These are phyloP conservation scores for Vanessa tameamea DNA, from an alignment of 1,140 invertebrate species.

Conservation along the genomic window DNA sequence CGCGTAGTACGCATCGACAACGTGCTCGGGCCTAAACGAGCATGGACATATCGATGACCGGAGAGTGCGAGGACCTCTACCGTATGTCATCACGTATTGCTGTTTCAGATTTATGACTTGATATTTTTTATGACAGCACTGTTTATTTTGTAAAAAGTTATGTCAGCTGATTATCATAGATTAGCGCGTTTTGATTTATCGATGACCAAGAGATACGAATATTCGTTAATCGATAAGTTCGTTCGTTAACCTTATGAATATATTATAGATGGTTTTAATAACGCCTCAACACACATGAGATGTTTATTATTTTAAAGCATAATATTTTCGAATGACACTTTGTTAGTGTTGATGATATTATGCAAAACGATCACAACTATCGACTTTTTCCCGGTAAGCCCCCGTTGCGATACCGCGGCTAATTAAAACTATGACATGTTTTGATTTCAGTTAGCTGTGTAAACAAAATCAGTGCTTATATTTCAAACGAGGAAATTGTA, in stretches of 20 bases:
- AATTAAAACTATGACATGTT: conserved; percentile 12
- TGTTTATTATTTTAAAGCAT: background rate
- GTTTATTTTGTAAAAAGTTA: background rate
- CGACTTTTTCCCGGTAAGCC: conserved; percentile 7
- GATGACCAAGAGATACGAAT: background rate
- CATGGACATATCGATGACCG: conserved; percentile 6
- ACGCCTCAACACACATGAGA: too few species aligned
- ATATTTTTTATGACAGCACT: background rate
- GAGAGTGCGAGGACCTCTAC: background rate
- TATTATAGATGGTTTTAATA: background rate
- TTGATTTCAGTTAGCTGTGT: conserved; percentile 4
- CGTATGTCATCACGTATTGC: background rate
- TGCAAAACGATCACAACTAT: background rate
- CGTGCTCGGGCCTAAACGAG: conserved; percentile 17
- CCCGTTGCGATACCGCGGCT: background rate
- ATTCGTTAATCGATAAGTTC: too few species aligned
- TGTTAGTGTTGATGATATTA: background rate
- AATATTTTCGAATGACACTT: background rate
- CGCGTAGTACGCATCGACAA: conserved; percentile 39
- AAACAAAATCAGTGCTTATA: conserved; percentile 9
- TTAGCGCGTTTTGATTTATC: background rate
- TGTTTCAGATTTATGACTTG: background rate
- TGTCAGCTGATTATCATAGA: conserved; percentile 1
- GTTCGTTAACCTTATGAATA: conserved; percentile 1
- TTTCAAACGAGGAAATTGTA: conserved; percentile 15